A percentile compares a stretch with the other conserved stretches of the same genome.
Conservation (phyloP, 1,140 invertebrate species). For the Eupristina koningsbergeri region DNA sequence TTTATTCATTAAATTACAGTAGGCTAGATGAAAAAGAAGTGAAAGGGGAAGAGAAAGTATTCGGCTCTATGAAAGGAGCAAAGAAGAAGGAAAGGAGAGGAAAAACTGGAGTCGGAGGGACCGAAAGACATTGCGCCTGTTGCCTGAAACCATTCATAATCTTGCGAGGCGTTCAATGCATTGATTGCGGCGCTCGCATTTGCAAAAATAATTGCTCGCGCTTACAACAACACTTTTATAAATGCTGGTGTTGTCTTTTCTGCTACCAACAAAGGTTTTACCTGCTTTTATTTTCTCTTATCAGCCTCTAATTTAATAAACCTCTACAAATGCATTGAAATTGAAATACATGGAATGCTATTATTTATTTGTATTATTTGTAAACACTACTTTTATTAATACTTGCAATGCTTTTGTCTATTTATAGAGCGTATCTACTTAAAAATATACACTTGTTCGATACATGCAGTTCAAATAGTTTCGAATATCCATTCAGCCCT, state of each 20-base stretch:
- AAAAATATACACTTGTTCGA: too few species aligned
- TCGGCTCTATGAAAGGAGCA: too few species aligned
- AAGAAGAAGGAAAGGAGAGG: background rate
- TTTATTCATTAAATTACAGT: background rate
- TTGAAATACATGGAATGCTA: too few species aligned
- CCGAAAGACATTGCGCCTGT: conserved; percentile 66
- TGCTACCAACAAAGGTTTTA: conserved; percentile 66
- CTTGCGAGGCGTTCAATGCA: conserved; percentile 60
- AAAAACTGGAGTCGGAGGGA: background rate
- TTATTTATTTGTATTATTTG: too few species aligned
- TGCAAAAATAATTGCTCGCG: conserved; percentile 65
- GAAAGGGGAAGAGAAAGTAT: background rate
- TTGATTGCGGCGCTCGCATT: conserved; percentile 62
- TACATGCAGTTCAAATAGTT: too few species aligned
- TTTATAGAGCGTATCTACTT: too few species aligned
- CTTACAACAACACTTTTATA: conserved; percentile 58
- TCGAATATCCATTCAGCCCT: too few species aligned
- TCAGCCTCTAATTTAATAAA: too few species aligned
- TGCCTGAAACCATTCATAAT: conserved; percentile 66
- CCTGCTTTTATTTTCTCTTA: too few species aligned
- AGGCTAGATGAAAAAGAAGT: background rate
- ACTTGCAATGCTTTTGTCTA: too few species aligned
- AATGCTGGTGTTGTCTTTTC: conserved; percentile 65
- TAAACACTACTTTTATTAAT: too few species aligned
- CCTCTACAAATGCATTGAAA: too few species aligned